Evolutionary conservation across 2,888 invertebrate genomes (phyloP).

Genomic region (Heliconius ethilla): DNA sequence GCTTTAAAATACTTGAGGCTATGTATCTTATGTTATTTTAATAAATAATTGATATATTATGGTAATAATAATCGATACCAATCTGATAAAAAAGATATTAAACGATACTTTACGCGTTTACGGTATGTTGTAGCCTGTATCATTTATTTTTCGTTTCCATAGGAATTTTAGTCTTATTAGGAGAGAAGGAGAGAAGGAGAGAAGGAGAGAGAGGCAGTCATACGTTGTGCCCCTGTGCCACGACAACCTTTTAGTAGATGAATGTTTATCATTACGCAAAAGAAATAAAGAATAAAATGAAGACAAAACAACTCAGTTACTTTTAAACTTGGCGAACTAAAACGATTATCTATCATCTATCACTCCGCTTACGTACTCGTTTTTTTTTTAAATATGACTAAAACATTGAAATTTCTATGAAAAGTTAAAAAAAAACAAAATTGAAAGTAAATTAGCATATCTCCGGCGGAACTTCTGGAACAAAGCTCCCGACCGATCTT

Average conservation of each 20-base stretch:
- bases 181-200: no score
- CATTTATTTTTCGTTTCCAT: no score
- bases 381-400: background rate
- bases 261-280: background rate
- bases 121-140: no score
- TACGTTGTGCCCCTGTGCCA: background rate
- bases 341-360: background rate
- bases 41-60: background rate
- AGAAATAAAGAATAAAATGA: background rate
- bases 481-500: slow-evolving; percentile 12
- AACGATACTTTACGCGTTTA: no score
- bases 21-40: background rate
- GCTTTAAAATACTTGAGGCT: background rate
- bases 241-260: background rate
- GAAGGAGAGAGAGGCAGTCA: background rate
- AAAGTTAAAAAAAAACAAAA: background rate
- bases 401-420: background rate
- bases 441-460: slow-evolving; percentile 17
- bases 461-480: slow-evolving; percentile 11
- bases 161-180: no score
- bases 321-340: no score
- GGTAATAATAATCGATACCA: no score
- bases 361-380: background rate
- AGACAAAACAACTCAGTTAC: no score
- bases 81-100: no score